A percentile compares a stretch with the other conserved stretches of the same genome.
Conservation (phyloP, 2,113 vertebrate species). For the Ceuthmochares aereus region DNA sequence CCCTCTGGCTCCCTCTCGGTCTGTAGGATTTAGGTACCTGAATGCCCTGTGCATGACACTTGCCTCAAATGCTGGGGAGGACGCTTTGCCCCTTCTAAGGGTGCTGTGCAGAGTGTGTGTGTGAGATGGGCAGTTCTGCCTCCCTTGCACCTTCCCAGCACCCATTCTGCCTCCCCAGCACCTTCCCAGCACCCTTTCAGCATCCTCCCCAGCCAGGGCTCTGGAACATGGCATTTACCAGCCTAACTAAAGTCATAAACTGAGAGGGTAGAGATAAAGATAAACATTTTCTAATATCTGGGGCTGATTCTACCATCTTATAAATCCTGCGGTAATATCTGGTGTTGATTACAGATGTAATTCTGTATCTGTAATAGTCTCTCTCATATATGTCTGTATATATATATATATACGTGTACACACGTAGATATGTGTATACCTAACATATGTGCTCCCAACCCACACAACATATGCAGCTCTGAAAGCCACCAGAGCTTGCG, state of each 20-base stretch:
- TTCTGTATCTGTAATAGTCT: constrained; percentile 38
- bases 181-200: no score
- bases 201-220: neutral
- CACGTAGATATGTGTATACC: constrained; percentile 42
- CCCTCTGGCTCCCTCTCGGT: neutral
- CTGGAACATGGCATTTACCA: rapidly evolving
- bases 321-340: neutral
- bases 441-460: constrained; percentile 64
- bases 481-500: rapidly evolving
- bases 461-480: constrained; percentile 38
- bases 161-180: neutral
- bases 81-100: neutral
- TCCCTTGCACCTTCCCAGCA: neutral
- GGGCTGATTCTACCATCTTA: neutral
- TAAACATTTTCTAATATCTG: neutral
- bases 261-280: neutral
- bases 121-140: neutral
- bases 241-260: neutral
- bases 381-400: constrained; percentile 48
- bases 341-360: constrained; percentile 52
- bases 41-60: rapidly evolving
- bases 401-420: constrained; percentile 3
- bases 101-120: neutral
- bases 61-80: rapidly evolving
- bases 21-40: neutral